Conservation (phyloP, 2,888 invertebrate genomes). For the Colostygia pectinataria region DNA sequence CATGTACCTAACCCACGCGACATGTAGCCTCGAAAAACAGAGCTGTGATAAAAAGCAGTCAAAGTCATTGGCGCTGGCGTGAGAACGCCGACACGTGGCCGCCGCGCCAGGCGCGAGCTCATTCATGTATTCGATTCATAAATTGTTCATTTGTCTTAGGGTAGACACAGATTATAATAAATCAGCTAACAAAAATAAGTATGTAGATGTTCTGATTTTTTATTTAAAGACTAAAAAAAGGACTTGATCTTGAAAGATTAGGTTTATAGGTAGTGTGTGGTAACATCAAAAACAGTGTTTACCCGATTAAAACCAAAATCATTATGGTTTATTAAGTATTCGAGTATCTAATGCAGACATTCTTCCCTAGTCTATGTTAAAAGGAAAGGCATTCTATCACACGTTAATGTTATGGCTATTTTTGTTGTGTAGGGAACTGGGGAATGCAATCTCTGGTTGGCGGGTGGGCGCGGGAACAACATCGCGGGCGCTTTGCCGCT, state of each 20-base stretch:
- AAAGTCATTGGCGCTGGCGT: slow-evolving; percentile 64
- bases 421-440: slow-evolving; percentile 37
- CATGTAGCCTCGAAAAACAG: slow-evolving; percentile 58
- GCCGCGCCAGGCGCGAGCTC: slow-evolving; percentile 57
- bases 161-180: slow-evolving; percentile 38
- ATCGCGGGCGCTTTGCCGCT: slow-evolving; percentile 48
- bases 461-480: slow-evolving; percentile 46
- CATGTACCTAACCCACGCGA: slow-evolving; percentile 77
- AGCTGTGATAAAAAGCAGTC: slow-evolving; percentile 71
- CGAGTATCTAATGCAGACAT: neutral
- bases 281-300: no score
- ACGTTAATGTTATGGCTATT: slow-evolving; percentile 45
- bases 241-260: no score
- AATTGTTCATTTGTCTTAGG: slow-evolving; percentile 58
- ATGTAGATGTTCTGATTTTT: no score
- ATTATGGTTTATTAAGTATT: neutral
- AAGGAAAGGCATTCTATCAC: slow-evolving; percentile 7
- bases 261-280: no score
- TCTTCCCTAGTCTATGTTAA: neutral
- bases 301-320: no score
- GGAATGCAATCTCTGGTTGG: slow-evolving; percentile 55
- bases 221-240: no score
- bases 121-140: slow-evolving; percentile 82
- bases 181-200: slow-evolving; percentile 27
- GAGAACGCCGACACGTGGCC: slow-evolving; percentile 79